Base-by-base conservation (phyloP, 2,888 invertebrate genomes). In the Catotricha subobsoleta region DNA sequence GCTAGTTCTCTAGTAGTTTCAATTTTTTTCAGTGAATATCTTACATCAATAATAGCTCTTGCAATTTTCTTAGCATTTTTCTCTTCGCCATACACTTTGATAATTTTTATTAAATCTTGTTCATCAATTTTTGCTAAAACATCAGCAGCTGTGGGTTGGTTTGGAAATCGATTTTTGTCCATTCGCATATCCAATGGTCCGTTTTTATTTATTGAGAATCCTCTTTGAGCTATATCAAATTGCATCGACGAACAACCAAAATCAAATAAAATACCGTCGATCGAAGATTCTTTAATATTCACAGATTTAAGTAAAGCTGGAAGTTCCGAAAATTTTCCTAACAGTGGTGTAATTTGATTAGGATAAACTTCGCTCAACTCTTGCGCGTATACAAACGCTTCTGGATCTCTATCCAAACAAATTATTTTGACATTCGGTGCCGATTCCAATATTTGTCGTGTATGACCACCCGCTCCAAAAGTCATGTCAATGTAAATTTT, bases 181-280 rank as follows among this genome's bases (percentile, higher is more conserved):
- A 95, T 95, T 56, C 94, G 69, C 94, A 95, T 95, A 54, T 95
- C 94, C 41, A 95, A 66, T 3, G 82, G 84, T 0, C 90, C 92
- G 65, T 92, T 74, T 57, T 75, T 74, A 37, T 74, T 79, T 1
- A 92, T 54, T 7, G 88, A 77, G 63, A 95, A 95, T 0, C 95
- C 95, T 52, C 95, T 69, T 15, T 71, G 68, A 1, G 76, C 71
- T 47, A 68, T 67, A 56, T 92, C 86, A 56, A 91, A 77, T 60
- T 95, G 95, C 88, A 94, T 91, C 1, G 92, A 91, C 1, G 94
- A 94, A 53, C 84, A 86, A 7, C 95, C 95, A 59, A 86, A 81
- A 64, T 95, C 94, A 64, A 92, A 87, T 18, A 95, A 58, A 42
- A 92, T 74, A 1, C 82, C 87, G 67, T 94, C 91, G 25, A 95